phyloP scores from a whole-genome alignment of 2,113 vertebrate genomes.

The Bos indicus region DNA sequence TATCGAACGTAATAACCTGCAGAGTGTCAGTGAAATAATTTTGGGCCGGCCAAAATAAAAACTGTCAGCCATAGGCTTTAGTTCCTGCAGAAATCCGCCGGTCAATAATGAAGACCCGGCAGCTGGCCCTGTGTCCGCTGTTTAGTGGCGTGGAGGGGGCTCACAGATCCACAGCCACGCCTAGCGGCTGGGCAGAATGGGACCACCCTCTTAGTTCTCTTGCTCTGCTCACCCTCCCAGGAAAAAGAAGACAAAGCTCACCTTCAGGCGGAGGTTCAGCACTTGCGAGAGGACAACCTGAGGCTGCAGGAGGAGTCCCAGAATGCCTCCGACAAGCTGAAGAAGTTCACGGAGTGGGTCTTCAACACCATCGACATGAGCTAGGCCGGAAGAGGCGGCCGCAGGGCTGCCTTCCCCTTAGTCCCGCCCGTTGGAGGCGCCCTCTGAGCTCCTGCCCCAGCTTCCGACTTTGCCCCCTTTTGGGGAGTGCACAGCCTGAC shows the following conservation, averaged over 20 bases:
- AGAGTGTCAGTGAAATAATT: background rate
- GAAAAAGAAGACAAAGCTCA: conserved; percentile 94
- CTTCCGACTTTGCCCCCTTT: conserved; percentile 52
- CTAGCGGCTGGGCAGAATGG: background rate
- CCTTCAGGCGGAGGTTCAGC: conserved; percentile 92
- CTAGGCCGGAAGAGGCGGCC: conserved; percentile 76
- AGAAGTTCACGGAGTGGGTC: conserved; percentile 99
- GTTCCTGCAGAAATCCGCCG: background rate
- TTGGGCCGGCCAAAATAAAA: background rate
- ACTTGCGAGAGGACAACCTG: conserved; percentile 94
- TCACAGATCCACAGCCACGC: accelerated
- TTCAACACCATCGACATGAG: conserved; percentile 99
- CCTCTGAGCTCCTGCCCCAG: conserved; percentile 64
- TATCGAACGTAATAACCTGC: background rate
- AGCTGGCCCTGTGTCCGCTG: accelerated
- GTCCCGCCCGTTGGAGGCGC: conserved; percentile 61
- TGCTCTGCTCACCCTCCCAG: conserved; percentile 74
- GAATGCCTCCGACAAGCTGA: conserved; percentile 94
- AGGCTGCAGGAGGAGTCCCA: conserved; percentile 96
- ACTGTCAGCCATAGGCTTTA: background rate
- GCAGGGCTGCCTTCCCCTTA: background rate
- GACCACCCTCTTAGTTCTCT: background rate
- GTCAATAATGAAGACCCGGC: background rate
- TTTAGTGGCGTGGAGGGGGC: background rate
- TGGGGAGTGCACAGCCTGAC: conserved; percentile 70